Percentiles rank a stretch among this genome's conserved stretches.
These are phyloP conservation scores for Hemicentrotus pulcherrimus DNA, from an alignment of 35 echinoderm and acorn worm genomes.

Conservation along the genomic window DNA sequence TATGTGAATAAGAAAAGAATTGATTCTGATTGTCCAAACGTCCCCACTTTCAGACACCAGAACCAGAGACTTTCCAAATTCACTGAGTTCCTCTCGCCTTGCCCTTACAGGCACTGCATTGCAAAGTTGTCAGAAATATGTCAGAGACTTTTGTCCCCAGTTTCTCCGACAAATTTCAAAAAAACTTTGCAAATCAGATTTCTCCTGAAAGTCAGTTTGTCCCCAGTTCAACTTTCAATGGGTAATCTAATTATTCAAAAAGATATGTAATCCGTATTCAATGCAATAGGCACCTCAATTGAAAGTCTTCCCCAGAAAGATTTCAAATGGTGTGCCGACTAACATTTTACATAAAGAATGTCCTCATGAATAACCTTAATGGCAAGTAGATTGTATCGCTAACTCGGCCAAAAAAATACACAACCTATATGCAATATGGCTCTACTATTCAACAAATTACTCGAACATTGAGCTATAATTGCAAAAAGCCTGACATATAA, in stretches of 20 bases:
- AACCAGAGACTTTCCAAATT: neutral
- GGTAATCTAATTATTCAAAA: neutral
- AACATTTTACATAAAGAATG: neutral
- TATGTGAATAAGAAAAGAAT: neutral
- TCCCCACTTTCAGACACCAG: neutral
- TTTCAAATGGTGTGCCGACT: neutral
- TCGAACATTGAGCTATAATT: neutral
- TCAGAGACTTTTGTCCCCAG: neutral
- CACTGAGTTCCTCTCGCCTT: neutral
- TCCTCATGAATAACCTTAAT: neutral
- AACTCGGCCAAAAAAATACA: neutral
- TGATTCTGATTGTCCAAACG: neutral
- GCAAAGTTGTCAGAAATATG: neutral
- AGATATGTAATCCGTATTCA: neutral
- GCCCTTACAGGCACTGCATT: neutral
- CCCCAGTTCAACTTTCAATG: neutral
- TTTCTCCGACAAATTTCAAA: neutral
- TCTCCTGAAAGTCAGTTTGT: neutral
- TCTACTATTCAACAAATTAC: neutral
- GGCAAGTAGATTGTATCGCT: neutral
- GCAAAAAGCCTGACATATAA: neutral
- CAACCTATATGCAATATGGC: neutral
- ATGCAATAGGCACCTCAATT: neutral
- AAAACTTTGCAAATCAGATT: neutral
- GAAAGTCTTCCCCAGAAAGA: neutral